phyloP scores from a whole-genome alignment of 2,113 vertebrate genomes.

The Ctenodactylus gundi region DNA sequence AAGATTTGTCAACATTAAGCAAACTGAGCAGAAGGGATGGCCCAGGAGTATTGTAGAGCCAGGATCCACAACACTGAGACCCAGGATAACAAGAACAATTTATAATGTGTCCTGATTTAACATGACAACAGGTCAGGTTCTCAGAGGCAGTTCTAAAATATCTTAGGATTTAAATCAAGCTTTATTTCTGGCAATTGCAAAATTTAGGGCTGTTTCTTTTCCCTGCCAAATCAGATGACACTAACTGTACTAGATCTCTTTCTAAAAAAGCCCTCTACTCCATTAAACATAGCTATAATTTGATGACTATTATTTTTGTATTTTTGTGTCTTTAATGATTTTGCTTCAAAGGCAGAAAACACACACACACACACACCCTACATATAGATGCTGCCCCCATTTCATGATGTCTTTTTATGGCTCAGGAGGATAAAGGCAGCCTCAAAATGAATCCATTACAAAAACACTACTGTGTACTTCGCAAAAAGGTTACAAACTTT shows the following conservation, averaged over 20 bases:
- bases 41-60: background rate
- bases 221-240: conserved; percentile 71
- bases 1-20: conserved; percentile 51
- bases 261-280: conserved; percentile 77
- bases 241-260: conserved; percentile 68
- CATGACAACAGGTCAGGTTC: conserved; percentile 39
- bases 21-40: conserved; percentile 44
- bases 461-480: conserved; percentile 56
- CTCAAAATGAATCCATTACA: conserved; percentile 60
- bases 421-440: conserved; percentile 55
- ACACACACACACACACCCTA: background rate
- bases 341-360: conserved; percentile 67
- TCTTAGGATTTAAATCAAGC: conserved; percentile 65
- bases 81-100: background rate
- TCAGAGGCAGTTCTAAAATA: conserved; percentile 66
- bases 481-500: background rate
- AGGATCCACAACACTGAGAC: background rate
- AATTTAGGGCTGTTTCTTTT: conserved; percentile 47
- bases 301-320: conserved; percentile 78
- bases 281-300: conserved; percentile 77
- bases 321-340: conserved; percentile 79
- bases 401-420: conserved; percentile 75
- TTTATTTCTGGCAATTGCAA: conserved; percentile 71
- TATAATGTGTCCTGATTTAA: conserved; percentile 59
- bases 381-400: conserved; percentile 74